Evolutionary conservation across 2,113 vertebrate genomes (phyloP).

Genomic region (human (Homo sapiens)): GRCh38 chr13:82664501-82665000

Average conservation of each 20-base stretch:
- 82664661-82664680: neutral
- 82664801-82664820: neutral
- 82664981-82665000: neutral
- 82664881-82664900: neutral
- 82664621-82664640: neutral
- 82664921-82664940: neutral
- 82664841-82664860: neutral
- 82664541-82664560: neutral
- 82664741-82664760: too few species aligned
- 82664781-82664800: neutral
- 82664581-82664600: neutral
- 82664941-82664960: neutral
- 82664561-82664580: neutral
- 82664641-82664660: neutral
- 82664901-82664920: neutral
- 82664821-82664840: neutral
- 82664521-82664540: neutral
- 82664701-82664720: neutral
- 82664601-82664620: neutral
- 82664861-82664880: neutral
- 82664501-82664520: neutral
- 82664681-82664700: neutral
- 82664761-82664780: neutral
- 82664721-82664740: neutral
- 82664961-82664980: neutral